These are phyloP conservation scores for Thymallus thymallus DNA, from an alignment of 2,113 vertebrate species.

Conservation along the genomic window DNA sequence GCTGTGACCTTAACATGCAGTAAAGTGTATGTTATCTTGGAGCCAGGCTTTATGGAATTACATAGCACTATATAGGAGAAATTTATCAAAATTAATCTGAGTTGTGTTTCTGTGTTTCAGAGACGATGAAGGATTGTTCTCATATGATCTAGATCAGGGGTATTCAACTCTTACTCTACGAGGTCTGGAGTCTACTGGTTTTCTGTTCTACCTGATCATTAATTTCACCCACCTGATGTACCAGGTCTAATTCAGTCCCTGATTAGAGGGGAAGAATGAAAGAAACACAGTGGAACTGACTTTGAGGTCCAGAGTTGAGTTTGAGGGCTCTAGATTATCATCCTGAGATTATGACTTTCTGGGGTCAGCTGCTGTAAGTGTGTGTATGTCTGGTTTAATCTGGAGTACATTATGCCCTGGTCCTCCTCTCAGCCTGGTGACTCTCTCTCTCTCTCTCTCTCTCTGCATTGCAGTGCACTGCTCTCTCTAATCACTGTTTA, in stretches of 20 bases:
- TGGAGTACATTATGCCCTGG: no score
- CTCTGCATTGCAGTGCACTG: conserved; percentile 65
- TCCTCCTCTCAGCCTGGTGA: no score
- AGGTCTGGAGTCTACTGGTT: no score
- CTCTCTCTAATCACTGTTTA: conserved; percentile 34
- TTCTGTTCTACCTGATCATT: no score
- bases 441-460: conserved; percentile 19
- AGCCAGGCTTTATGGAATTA: neutral
- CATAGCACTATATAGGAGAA: neutral
- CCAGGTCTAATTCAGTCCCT: no score
- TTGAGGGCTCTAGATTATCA: neutral
- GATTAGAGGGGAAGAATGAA: no score
- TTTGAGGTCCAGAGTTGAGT: no score
- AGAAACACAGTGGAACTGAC: no score
- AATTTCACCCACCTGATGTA: no score
- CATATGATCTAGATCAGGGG: neutral
- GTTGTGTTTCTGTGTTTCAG: neutral
- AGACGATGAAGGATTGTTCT: no score
- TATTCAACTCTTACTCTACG: no score
- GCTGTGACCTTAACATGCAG: conserved; percentile 4
- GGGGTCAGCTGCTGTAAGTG: conserved; percentile 52
- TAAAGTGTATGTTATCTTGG: neutral
- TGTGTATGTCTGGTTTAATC: neutral
- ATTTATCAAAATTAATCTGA: neutral
- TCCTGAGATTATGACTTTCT: no score